Conservation (phyloP, 2,888 invertebrate genomes). For the Parapristionchus giblindavisi region DNA sequence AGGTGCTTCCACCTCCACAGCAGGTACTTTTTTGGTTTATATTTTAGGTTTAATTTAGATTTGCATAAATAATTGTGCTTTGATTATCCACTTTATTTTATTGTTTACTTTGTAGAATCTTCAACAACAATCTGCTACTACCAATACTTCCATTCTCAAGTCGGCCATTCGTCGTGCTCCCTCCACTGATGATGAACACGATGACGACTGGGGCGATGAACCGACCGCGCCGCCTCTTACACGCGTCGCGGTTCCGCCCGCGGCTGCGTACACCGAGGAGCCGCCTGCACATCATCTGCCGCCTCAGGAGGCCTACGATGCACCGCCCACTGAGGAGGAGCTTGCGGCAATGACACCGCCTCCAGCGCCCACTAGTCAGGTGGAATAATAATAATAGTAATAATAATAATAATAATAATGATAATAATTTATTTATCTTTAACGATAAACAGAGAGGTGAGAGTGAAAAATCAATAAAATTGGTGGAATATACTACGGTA, state of each 20-base stretch:
- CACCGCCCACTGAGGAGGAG: conserved; percentile 35
- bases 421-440: too few relatives aligned
- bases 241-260: neutral
- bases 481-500: too few relatives aligned
- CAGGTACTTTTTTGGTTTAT: too few relatives aligned
- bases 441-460: too few relatives aligned
- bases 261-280: neutral
- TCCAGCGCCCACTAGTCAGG: too few relatives aligned
- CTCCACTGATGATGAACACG: conserved; percentile 46
- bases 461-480: too few relatives aligned
- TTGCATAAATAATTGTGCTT: neutral
- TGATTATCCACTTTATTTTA: too few relatives aligned
- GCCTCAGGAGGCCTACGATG: conserved; percentile 23
- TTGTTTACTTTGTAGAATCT: too few relatives aligned
- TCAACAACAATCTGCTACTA: neutral
- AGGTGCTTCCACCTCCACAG: conserved; percentile 40
- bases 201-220: conserved; percentile 46
- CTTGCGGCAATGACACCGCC: conserved; percentile 34
- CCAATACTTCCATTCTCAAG: neutral
- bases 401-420: too few relatives aligned
- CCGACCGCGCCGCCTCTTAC: neutral
- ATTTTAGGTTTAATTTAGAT: too few relatives aligned
- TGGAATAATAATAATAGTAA: too few relatives aligned
- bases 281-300: neutral
- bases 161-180: conserved; percentile 39